Percentiles rank a stretch among this genome's conserved stretches.
Evolutionary conservation across 2,797 vertebrate species (phyloP).

Genomic region (Tenualosa ilisha): DNA sequence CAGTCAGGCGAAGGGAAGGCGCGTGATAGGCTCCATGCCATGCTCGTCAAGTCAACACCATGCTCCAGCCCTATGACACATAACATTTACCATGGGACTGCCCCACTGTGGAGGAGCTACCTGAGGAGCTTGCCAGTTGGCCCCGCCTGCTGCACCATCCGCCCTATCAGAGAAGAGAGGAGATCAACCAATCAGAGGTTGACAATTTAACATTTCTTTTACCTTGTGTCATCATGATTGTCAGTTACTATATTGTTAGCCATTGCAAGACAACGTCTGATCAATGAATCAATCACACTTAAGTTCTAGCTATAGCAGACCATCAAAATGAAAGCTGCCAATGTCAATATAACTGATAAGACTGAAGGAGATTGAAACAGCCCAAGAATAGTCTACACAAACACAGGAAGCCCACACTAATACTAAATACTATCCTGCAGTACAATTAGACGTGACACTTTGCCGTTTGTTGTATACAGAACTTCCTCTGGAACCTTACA

Average conservation of each 20-base stretch:
- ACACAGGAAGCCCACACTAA: not conserved
- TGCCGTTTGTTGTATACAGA: not conserved
- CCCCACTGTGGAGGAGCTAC: conserved; percentile 96
- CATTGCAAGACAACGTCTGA: no score
- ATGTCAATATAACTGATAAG: no score
- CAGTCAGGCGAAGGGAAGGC: conserved; percentile 51
- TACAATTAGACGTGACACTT: not conserved
- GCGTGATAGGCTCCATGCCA: conserved; percentile 57
- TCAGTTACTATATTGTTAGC: no score
- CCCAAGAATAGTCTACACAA: not conserved
- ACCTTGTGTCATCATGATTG: not conserved
- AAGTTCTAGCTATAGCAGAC: no score
- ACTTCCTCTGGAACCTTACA: not conserved
- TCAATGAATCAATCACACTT: no score
- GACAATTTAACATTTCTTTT: not conserved
- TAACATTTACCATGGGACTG: conserved; percentile 90
- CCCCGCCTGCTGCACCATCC: conserved; percentile 82
- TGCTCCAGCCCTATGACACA: conserved; percentile 70
- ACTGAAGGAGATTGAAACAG: no score
- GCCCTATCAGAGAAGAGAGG: conserved; percentile 70
- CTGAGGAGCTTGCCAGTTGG: conserved; percentile 91
- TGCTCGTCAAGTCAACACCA: conserved; percentile 71
- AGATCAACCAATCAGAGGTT: conserved; percentile 1
- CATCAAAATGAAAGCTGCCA: no score
- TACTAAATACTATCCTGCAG: not conserved